Base-by-base conservation (phyloP, 1,140 invertebrate genomes). In the Danaus melanippus region DNA sequence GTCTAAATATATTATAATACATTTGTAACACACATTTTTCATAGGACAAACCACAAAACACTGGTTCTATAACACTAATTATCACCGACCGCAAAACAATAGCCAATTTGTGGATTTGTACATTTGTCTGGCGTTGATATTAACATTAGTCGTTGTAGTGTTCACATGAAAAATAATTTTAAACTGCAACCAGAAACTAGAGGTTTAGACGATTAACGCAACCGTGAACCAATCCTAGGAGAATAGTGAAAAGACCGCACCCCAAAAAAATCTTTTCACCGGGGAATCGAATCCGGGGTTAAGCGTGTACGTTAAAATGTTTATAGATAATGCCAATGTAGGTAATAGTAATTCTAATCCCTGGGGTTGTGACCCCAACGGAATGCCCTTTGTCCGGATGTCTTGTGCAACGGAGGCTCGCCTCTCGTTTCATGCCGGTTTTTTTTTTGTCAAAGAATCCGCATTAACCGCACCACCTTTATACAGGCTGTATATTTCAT, bases 271-370 rank as follows among this genome's bases (percentile, higher is more conserved):
- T 69, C 76, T 76, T 73, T 67, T 46, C 73, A 70, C 67, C 64
- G 61, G 75, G 74, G 73, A 79, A 73, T 74, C 73, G 62, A 70
- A 69, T 65, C 58, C 42, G 69, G 76, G 81, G 81, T 84, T 84
- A 84, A 82, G 71, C 75, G 78, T 60, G 64, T 67, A 79, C 76
- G 78, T 74, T 84, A 81, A 82, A 84, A 84, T 84, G 81, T 84
- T 84, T 84, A 84, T 82, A 82, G 79, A 84, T 84, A 84, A 84
- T 81, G 67, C 79, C 65, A 60, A 71, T 67, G 66, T 73, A 76
- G 69, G 73, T 79, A 79, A 84, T 80, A 78, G 71, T 80, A 74
- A 78, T 76, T 78, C 74, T 76, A 74, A 73, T 70, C 67, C 60
- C 48, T 47, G 60, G 69, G 72, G 73, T 58, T 63, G 59, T 50